Base-by-base conservation (phyloP, 2,888 invertebrate species). In the Abscondita cerata region DNA sequence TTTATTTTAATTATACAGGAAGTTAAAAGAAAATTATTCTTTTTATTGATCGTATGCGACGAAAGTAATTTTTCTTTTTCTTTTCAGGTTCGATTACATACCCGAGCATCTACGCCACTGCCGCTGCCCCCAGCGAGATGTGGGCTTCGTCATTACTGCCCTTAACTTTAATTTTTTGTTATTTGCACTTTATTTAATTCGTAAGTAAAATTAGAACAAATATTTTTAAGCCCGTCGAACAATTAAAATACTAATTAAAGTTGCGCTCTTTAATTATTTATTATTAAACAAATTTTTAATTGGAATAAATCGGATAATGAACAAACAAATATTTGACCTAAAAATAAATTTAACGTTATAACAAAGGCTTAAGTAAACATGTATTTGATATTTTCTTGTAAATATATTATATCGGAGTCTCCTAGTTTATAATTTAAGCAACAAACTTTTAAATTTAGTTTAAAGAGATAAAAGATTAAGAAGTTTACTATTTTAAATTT, bases 41-140 rank as follows among this genome's bases (percentile, higher is more conserved):
- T 36, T 46, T 46, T 25, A 31, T 50, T 12, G 19, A 33, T 50
- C 25, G 15, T 50, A 31, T 20, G 31, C 20, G 13, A 12, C 6
- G 19, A 19, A 18, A 44, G 11, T 44, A 59, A 33, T 38, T 44
- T 33, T 5, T 15, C 38, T 46, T 31, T 41, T 50, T n/a, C 15
- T 36, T 52, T 55, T 2, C 31, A 62, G 62, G 54, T 38, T 57
- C 47, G 38, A 18, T 15, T 31, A 12, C 54, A 57, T 16, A 40
- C 46, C 46, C 41, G 34, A 38, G 38, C 13, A 40, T 51, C 59
- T 41, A 59, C 58, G 41, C 41, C 50, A 46, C 58, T 62, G 54
- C 40, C 31, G 51, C 31, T 34, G 54, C 59, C 62, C 59, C 44
- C 52, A 40, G 47, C 52, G 62, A 59, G 46, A 67, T 67, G 66